phyloP scores from a whole-genome alignment of 2,797 vertebrate species.

The Oreochromis mossambicus region DNA sequence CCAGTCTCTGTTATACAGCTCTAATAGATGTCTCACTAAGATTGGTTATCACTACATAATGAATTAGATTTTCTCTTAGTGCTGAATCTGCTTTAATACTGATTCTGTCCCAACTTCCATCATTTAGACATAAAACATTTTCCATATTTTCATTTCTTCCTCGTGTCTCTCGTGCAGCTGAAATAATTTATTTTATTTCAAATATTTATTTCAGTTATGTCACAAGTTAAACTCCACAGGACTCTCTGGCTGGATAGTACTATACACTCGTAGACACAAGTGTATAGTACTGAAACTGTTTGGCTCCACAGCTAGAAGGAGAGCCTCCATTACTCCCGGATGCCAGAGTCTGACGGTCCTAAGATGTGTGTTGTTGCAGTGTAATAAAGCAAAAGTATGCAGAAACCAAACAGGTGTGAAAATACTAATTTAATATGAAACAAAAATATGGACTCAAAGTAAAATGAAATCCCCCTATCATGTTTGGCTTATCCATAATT shows the following conservation, averaged over 20 bases:
- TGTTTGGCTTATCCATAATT: not conserved
- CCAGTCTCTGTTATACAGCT: not conserved
- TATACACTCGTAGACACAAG: fast-evolving
- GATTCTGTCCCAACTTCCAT: not conserved
- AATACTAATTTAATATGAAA: not conserved
- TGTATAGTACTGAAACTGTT: not conserved
- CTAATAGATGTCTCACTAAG: not conserved
- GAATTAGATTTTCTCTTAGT: not conserved
- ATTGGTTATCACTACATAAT: not conserved
- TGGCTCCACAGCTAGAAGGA: not conserved
- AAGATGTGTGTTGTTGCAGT: not conserved
- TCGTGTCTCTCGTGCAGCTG: not conserved
- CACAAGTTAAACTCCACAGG: not conserved
- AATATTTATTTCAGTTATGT: not conserved
- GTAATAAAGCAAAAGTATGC: not conserved
- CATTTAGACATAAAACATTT: not conserved
- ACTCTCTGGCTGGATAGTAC: not conserved
- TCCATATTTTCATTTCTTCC: not conserved
- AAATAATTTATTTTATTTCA: not conserved
- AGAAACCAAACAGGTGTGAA: not conserved
- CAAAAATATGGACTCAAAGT: not conserved
- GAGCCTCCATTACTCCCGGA: not conserved
- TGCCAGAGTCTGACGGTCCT: not conserved
- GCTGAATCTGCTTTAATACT: not conserved
- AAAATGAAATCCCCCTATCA: not conserved